Percentiles rank a stretch among this genome's conserved stretches.
These are phyloP conservation scores for Drosophila bifasciata DNA, from an alignment of 1,140 invertebrate species.

Conservation along the genomic window DNA sequence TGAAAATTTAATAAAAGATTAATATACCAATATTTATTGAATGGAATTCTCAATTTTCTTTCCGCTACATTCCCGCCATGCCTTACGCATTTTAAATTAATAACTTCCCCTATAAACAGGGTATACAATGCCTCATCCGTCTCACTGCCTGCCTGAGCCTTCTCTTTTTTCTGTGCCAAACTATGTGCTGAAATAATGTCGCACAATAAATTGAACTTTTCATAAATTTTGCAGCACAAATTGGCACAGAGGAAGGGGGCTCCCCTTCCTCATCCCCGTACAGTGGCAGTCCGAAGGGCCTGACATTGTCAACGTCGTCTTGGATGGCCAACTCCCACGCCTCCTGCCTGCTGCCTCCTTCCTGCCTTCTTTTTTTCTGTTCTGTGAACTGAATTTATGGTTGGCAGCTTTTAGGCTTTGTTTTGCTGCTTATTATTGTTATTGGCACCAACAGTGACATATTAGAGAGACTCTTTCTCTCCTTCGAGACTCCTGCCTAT, in stretches of 20 bases:
- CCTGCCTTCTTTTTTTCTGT: too few species aligned
- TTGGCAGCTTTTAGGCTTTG: conserved; percentile 81
- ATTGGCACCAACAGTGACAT: conserved; percentile 82
- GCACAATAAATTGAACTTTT: conserved; percentile 81
- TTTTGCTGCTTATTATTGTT: conserved; percentile 82
- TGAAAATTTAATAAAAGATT: too few species aligned
- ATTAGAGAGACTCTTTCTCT: conserved; percentile 56
- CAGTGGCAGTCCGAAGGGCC: conserved; percentile 15
- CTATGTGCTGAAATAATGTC: conserved; percentile 71
- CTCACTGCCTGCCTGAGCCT: too few species aligned
- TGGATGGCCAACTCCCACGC: conserved; percentile 37
- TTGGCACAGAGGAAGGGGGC: conserved; percentile 51
- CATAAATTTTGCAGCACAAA: conserved; percentile 76
- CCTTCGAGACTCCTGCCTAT: conserved; percentile 6
- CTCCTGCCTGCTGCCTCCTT: background rate
- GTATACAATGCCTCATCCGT: too few species aligned
- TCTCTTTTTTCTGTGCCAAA: conserved; percentile 28
- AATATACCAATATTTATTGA: background rate
- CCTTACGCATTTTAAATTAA: conserved; percentile 44
- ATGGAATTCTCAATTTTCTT: background rate
- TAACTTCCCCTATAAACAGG: conserved; percentile 2
- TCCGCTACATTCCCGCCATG: conserved; percentile 1
- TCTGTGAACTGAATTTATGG: conserved; percentile 76
- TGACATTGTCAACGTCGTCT: conserved; percentile 77
- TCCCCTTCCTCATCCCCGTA: conserved; percentile 5